These are phyloP conservation scores for Chalcis sispes DNA, from an alignment of 2,888 invertebrate genomes.

Conservation along the genomic window DNA sequence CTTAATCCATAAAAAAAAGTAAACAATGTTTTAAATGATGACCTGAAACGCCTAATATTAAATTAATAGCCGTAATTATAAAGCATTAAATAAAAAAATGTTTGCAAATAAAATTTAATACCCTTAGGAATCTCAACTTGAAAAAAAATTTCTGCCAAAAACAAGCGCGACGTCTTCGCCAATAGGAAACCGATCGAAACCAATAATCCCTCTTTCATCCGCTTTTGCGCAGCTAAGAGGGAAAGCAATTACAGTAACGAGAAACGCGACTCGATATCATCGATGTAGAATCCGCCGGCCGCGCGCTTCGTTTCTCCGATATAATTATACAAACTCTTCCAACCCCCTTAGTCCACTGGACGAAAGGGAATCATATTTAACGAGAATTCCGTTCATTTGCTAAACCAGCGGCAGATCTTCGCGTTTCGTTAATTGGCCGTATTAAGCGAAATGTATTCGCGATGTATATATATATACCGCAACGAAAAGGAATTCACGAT, in stretches of 20 bases:
- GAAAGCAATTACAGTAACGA: constrained; percentile 6
- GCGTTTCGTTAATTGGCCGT: constrained; percentile 45
- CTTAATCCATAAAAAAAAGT: too few species aligned
- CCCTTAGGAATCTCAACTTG: too few species aligned
- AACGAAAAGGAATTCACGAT: constrained; percentile 20
- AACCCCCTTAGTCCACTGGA: background rate
- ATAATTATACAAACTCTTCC: constrained; percentile 26
- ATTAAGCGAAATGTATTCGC: constrained; percentile 48
- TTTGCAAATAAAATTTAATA: too few species aligned
- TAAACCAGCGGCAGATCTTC: background rate
- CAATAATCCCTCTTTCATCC: background rate
- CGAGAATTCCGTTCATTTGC: constrained; percentile 45
- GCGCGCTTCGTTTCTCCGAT: too few species aligned
- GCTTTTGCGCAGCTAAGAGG: background rate
- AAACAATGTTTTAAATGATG: too few species aligned
- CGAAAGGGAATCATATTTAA: constrained; percentile 42
- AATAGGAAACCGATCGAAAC: too few species aligned
- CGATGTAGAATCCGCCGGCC: too few species aligned
- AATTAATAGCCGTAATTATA: too few species aligned
- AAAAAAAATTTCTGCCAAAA: too few species aligned
- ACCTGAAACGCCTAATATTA: too few species aligned
- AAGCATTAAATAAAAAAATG: too few species aligned
- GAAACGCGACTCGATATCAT: constrained; percentile 8
- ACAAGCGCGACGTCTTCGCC: background rate
- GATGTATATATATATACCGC: background rate